These are phyloP conservation scores for Apodemus speciosus DNA, from an alignment of 2,113 vertebrate species.

Conservation along the genomic window DNA sequence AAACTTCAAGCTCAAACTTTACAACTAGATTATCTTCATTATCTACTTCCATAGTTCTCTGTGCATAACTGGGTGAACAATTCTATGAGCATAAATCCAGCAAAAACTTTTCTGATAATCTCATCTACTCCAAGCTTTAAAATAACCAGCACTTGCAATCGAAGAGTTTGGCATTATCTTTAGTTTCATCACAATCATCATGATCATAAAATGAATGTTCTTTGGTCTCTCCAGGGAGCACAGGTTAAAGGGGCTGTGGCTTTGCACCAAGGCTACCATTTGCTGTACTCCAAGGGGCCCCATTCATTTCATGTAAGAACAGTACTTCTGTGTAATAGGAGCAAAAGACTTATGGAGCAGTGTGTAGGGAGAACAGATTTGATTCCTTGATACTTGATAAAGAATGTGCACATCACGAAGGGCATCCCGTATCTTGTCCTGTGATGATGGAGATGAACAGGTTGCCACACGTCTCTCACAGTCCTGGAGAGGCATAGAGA, in stretches of 20 bases:
- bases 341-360: neutral
- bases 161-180: neutral
- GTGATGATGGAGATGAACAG: neutral
- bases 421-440: neutral
- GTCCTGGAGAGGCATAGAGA: neutral
- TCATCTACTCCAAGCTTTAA: neutral
- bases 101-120: neutral
- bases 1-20: conserved; percentile 18
- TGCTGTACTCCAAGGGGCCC: neutral
- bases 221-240: neutral
- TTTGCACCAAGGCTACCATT: neutral
- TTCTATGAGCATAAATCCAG: neutral
- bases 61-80: neutral
- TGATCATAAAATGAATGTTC: neutral
- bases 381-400: neutral
- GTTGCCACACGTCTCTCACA: neutral
- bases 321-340: neutral
- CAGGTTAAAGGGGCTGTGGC: neutral
- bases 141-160: neutral
- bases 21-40: neutral
- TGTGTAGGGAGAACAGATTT: neutral
- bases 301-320: neutral
- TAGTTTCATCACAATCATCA: neutral
- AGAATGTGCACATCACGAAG: neutral
- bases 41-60: conserved; percentile 18